These are phyloP conservation scores for Acanthoscelides obtectus DNA, from an alignment of 2,888 invertebrate genomes.

Conservation along the genomic window DNA sequence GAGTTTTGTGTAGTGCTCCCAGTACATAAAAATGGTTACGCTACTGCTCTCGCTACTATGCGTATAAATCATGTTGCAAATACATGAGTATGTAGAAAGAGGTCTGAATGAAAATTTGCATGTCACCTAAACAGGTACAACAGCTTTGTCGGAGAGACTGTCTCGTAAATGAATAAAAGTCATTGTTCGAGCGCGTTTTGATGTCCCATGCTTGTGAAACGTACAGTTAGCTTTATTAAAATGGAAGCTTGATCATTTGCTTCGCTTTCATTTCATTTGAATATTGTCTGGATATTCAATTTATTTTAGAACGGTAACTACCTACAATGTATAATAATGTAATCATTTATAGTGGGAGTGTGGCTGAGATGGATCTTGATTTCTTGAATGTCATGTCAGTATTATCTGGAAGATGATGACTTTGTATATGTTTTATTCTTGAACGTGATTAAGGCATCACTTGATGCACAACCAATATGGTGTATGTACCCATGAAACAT, in stretches of 20 bases:
- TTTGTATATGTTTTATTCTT: too few relatives aligned
- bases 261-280: background rate
- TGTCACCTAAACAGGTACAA: background rate
- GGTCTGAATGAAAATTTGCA: background rate
- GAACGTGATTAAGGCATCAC: too few relatives aligned
- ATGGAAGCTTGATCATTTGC: background rate
- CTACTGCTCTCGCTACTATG: too few relatives aligned
- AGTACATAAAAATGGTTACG: too few relatives aligned
- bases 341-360: background rate
- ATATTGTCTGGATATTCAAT: background rate
- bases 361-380: background rate
- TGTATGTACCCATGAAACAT: too few relatives aligned
- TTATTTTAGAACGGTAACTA: background rate
- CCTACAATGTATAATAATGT: background rate
- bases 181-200: background rate
- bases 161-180: background rate
- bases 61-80: background rate
- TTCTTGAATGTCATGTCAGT: background rate
- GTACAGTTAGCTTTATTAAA: background rate
- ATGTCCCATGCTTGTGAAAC: background rate
- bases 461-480: too few relatives aligned
- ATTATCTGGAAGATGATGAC: too few relatives aligned
- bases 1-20: too few relatives aligned
- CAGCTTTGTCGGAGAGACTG: background rate
- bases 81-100: background rate